Evolutionary conservation across 2,888 invertebrate species (phyloP).

Genomic region (Nysson spinosus): DNA sequence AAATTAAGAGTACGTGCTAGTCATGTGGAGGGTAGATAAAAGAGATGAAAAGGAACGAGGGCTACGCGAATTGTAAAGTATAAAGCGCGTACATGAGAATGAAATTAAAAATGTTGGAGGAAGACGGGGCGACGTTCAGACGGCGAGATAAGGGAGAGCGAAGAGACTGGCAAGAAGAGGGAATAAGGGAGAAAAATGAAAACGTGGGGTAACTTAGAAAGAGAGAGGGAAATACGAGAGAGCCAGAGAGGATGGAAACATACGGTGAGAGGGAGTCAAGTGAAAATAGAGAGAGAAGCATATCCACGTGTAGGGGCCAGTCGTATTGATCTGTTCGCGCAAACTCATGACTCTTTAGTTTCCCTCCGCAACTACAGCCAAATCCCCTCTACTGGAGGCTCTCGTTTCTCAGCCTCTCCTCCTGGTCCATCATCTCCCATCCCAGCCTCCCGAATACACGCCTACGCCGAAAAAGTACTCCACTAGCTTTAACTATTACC

Average conservation of each 20-base stretch:
- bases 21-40: conserved; percentile 8
- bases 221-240: neutral
- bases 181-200: conserved; percentile 2
- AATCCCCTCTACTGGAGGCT: conserved; percentile 12
- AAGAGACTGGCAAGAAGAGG: neutral
- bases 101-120: conserved; percentile 13
- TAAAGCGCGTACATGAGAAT: neutral
- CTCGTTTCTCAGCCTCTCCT: conserved; percentile 6
- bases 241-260: neutral
- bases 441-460: conserved; percentile 15
- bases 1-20: too few relatives aligned
- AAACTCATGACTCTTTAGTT: conserved; percentile 65
- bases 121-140: neutral
- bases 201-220: conserved; percentile 1
- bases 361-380: conserved; percentile 43
- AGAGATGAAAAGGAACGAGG: neutral
- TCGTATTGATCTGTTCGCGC: conserved; percentile 75
- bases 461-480: conserved; percentile 38
- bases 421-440: neutral
- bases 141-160: neutral
- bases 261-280: neutral
- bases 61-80: neutral
- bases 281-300: conserved; percentile 49
- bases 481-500: conserved; percentile 27
- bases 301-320: conserved; percentile 69